Evolutionary conservation across 2,888 invertebrate genomes (phyloP).

Genomic region (Drosophila lutescens): DNA sequence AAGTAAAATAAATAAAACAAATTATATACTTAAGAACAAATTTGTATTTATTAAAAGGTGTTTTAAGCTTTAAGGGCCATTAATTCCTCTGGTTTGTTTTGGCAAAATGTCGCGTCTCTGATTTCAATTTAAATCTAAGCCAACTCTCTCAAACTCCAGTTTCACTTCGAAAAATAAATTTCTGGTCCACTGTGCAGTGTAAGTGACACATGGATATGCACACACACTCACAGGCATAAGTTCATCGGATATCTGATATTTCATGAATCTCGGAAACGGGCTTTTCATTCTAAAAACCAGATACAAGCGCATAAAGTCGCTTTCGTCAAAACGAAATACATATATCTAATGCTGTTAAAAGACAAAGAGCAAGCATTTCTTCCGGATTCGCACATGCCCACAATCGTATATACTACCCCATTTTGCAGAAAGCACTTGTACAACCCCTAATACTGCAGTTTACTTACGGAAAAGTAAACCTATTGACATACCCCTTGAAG

Average conservation of each 20-base stretch:
- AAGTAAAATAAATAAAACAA: too few species aligned
- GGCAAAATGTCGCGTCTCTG: too few species aligned
- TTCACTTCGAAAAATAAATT: not conserved
- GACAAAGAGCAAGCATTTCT: conserved; percentile 26
- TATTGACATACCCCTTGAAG: conserved; percentile 17
- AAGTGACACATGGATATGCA: conserved; percentile 25
- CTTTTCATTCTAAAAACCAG: conserved; percentile 5
- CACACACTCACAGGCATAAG: conserved; percentile 10
- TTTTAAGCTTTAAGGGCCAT: too few species aligned
- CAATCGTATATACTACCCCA: conserved; percentile 15
- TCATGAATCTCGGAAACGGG: conserved; percentile 3
- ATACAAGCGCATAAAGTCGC: conserved; percentile 9
- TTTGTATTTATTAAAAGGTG: too few species aligned
- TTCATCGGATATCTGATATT: conserved; percentile 14
- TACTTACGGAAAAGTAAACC: conserved; percentile 11
- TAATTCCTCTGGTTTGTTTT: too few species aligned
- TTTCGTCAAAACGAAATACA: not conserved
- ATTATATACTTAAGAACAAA: too few species aligned
- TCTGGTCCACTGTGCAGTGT: not conserved
- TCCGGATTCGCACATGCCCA: conserved; percentile 28
- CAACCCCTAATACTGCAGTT: conserved; percentile 27
- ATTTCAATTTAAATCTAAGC: too few species aligned
- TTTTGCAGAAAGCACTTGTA: conserved; percentile 12
- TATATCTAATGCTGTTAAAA: conserved; percentile 25
- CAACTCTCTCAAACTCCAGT: too few species aligned